Percentiles rank a stretch among this genome's conserved stretches.
These are phyloP conservation scores for Lasioglossum calceatum DNA, from an alignment of 2,888 invertebrate species.

Conservation along the genomic window DNA sequence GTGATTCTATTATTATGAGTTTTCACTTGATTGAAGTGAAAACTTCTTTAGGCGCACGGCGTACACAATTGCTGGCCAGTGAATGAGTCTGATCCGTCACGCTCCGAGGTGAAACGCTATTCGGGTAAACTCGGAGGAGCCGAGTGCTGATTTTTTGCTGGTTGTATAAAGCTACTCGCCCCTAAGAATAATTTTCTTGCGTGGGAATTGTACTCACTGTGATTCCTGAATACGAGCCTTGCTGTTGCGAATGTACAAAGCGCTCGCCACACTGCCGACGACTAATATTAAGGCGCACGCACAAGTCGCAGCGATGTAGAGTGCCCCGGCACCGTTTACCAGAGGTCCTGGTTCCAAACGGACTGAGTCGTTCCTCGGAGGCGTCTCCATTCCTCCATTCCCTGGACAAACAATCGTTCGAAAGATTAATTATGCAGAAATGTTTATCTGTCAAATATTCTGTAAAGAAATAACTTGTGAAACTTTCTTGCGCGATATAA, in stretches of 20 bases:
- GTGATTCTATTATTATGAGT: background rate
- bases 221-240: slow-evolving; percentile 89
- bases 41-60: too few relatives aligned
- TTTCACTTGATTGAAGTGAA: background rate
- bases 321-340: slow-evolving; percentile 88
- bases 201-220: slow-evolving; percentile 85
- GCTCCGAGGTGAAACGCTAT: too few relatives aligned
- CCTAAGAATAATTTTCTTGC: background rate
- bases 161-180: too few relatives aligned
- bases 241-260: slow-evolving; percentile 88
- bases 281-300: slow-evolving; percentile 90
- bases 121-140: too few relatives aligned
- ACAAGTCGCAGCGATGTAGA: slow-evolving; percentile 93
- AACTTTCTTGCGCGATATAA: too few relatives aligned
- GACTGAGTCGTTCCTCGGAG: slow-evolving; percentile 90
- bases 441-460: background rate
- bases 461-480: background rate
- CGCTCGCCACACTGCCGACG: slow-evolving; percentile 89
- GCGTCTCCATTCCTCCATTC: slow-evolving; percentile 83
- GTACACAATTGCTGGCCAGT: too few relatives aligned
- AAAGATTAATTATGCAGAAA: background rate
- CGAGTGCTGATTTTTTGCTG: too few relatives aligned
- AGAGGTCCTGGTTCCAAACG: slow-evolving; percentile 89
- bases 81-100: too few relatives aligned
- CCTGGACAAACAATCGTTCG: slow-evolving; percentile 55